These are phyloP conservation scores for Rhyacophila brunnea DNA, from an alignment of 1,140 invertebrate species.

Conservation along the genomic window DNA sequence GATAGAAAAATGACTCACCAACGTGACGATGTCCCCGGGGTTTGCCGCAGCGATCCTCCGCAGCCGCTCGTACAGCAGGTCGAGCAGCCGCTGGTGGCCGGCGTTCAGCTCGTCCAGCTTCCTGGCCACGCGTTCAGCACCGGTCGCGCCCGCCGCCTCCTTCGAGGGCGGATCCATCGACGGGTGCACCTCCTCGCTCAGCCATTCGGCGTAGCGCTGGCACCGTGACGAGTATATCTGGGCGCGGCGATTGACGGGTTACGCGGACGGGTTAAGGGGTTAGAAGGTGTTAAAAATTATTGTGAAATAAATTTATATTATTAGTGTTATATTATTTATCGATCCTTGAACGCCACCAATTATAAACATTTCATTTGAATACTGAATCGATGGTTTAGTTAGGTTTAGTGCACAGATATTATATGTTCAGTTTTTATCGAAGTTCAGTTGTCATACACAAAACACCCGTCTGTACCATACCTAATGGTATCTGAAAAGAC, in stretches of 20 bases:
- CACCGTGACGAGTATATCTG: constrained; percentile 88
- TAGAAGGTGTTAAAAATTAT: constrained; percentile 8
- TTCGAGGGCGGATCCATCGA: constrained; percentile 58
- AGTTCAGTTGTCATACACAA: too few relatives aligned
- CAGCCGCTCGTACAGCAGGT: constrained; percentile 66
- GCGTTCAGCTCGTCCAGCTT: constrained; percentile 85
- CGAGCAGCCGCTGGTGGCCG: constrained; percentile 74
- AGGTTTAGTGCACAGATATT: too few relatives aligned
- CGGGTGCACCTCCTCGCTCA: constrained; percentile 84
- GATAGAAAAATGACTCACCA: constrained; percentile 61
- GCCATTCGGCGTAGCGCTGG: constrained; percentile 82
- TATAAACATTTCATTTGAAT: too few relatives aligned
- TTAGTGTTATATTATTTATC: too few relatives aligned
- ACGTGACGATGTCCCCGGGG: constrained; percentile 61
- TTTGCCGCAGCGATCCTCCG: constrained; percentile 58
- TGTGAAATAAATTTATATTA: too few relatives aligned
- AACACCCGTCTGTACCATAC: too few relatives aligned
- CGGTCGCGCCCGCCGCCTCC: constrained; percentile 48
- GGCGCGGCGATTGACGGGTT: constrained; percentile 10
- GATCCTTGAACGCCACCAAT: too few relatives aligned
- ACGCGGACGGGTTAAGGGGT: constrained; percentile 1
- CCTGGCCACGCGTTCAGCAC: constrained; percentile 78
- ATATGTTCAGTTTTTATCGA: too few relatives aligned
- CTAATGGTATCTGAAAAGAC: too few relatives aligned
- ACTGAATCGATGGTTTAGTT: too few relatives aligned